These are phyloP conservation scores for Tipula helvola DNA, from an alignment of 2,888 invertebrate species.

Conservation along the genomic window DNA sequence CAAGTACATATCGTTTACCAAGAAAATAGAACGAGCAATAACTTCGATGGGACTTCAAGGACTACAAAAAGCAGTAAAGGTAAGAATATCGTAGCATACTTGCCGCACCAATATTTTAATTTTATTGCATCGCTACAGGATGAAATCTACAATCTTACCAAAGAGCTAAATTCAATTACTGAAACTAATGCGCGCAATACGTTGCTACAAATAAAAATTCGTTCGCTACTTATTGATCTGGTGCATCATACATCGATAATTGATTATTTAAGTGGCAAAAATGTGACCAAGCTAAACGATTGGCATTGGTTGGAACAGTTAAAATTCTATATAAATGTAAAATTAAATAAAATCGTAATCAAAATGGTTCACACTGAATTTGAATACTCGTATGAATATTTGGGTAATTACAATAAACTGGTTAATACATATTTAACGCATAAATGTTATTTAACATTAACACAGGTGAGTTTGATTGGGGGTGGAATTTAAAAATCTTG, in stretches of 20 bases:
- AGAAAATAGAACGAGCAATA: conserved; percentile 71
- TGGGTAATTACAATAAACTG: conserved; percentile 90
- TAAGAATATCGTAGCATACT: not conserved
- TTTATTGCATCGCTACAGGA: conserved; percentile 17
- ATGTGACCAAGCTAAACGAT: conserved; percentile 51
- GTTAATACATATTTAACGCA: conserved; percentile 95
- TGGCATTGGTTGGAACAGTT: conserved; percentile 97
- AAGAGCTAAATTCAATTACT: conserved; percentile 20
- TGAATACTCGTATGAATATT: conserved; percentile 94
- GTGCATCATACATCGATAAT: conserved; percentile 82
- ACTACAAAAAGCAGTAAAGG: conserved; percentile 24
- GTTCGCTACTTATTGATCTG: conserved; percentile 83
- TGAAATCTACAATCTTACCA: conserved; percentile 27
- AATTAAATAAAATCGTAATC: conserved; percentile 49
- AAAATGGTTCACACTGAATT: conserved; percentile 91
- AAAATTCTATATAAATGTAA: conserved; percentile 54
- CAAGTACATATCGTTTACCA: conserved; percentile 75
- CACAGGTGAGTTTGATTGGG: conserved; percentile 49
- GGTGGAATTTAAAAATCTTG: not conserved
- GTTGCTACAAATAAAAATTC: conserved; percentile 71
- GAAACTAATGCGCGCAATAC: conserved; percentile 32
- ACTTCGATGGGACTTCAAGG: conserved; percentile 43
- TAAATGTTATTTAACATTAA: conserved; percentile 92
- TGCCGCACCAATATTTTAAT: too few relatives aligned
- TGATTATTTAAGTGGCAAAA: conserved; percentile 57